Conservation (phyloP, 1,140 invertebrate species). For the Ceratitis capitata region DNA sequence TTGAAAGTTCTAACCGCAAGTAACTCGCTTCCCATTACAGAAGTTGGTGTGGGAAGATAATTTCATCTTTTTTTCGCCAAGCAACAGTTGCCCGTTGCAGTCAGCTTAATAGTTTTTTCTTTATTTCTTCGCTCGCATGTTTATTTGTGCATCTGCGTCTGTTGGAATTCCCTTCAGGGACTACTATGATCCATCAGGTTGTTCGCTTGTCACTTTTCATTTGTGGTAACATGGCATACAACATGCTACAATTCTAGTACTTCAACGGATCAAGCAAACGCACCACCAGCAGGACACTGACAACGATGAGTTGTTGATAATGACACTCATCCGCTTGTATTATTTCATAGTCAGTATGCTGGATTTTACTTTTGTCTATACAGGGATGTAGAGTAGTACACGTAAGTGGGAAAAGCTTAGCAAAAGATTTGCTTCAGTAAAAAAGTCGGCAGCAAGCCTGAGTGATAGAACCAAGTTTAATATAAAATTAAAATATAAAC, state of each 20-base stretch:
- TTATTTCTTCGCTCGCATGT: neutral
- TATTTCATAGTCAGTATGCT: neutral
- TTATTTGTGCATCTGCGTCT: neutral
- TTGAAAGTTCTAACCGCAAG: neutral
- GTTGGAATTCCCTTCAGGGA: neutral
- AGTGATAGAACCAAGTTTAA: too few relatives aligned
- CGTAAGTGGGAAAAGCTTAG: too few relatives aligned
- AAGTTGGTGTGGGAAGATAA: neutral
- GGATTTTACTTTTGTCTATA: neutral
- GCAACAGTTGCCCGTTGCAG: neutral
- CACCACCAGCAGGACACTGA: neutral
- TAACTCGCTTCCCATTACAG: too few relatives aligned
- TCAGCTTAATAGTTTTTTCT: neutral
- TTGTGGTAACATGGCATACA: conserved; percentile 22
- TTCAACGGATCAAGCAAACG: neutral
- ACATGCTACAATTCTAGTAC: conserved; percentile 13
- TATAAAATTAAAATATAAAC: too few relatives aligned
- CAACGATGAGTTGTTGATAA: conserved; percentile 12
- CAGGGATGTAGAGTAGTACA: too few relatives aligned
- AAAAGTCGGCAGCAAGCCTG: too few relatives aligned
- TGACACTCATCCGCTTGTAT: conserved; percentile 12
- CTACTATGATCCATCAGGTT: conserved; percentile 13
- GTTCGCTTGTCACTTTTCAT: conserved; percentile 38
- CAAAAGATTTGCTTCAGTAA: too few relatives aligned
- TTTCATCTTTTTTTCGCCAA: neutral